These are phyloP conservation scores for Nebria ingens DNA, from an alignment of 1,140 invertebrate genomes.

Conservation along the genomic window DNA sequence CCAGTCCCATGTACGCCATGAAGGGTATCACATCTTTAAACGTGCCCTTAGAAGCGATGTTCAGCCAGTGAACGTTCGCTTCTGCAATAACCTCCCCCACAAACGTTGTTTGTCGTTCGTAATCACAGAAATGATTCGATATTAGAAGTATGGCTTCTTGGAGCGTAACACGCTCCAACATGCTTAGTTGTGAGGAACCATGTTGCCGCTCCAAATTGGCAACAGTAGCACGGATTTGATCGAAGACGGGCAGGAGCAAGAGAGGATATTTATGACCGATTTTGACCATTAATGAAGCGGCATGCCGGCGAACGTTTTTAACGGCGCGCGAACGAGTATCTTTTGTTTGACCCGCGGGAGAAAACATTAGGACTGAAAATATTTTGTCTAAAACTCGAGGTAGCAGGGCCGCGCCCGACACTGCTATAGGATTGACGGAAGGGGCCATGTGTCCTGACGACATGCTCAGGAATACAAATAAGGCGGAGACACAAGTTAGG, in stretches of 20 bases:
- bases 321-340: constrained; percentile 56
- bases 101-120: constrained; percentile 70
- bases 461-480: constrained; percentile 83
- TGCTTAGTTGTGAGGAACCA: constrained; percentile 55
- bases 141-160: constrained; percentile 66
- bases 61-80: constrained; percentile 48
- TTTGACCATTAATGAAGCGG: constrained; percentile 81
- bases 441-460: constrained; percentile 63
- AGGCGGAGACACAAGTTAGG: constrained; percentile 78
- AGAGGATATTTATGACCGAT: constrained; percentile 77
- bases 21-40: constrained; percentile 54
- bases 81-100: constrained; percentile 66
- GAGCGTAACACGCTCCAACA: constrained; percentile 72
- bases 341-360: constrained; percentile 45
- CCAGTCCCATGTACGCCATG: constrained; percentile 66
- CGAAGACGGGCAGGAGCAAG: constrained; percentile 74
- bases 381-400: constrained; percentile 77
- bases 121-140: constrained; percentile 84
- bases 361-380: constrained; percentile 69
- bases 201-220: constrained; percentile 50
- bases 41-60: constrained; percentile 41
- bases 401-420: constrained; percentile 57
- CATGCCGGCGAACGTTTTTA: constrained; percentile 78
- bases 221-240: constrained; percentile 66
- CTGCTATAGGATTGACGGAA: constrained; percentile 47